Conservation (phyloP, 2,888 invertebrate genomes). For the Boloria selene region DNA sequence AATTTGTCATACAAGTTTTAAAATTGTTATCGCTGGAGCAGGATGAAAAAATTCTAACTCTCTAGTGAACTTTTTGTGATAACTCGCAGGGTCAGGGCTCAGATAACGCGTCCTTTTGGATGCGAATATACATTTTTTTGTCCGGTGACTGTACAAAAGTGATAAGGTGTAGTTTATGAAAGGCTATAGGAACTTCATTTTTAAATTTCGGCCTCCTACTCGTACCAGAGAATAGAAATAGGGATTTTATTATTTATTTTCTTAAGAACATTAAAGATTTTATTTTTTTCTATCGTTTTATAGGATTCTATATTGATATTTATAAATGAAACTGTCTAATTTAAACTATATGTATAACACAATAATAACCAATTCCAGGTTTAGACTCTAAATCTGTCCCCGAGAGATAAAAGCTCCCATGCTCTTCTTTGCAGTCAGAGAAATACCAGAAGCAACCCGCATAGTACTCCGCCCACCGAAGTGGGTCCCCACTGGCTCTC, state of each 20-base stretch:
- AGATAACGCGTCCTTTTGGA: slow-evolving; percentile 45
- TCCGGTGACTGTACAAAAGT: slow-evolving; percentile 37
- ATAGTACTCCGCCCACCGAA: too few species aligned
- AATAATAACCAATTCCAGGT: too few species aligned
- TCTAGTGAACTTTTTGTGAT: slow-evolving; percentile 46
- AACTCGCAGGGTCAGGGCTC: slow-evolving; percentile 48
- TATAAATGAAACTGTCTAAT: too few species aligned
- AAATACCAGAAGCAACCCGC: too few species aligned
- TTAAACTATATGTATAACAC: too few species aligned
- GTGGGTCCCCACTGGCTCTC: too few species aligned
- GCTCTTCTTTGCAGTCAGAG: too few species aligned
- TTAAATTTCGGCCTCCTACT: background rate
- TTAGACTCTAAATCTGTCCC: too few species aligned
- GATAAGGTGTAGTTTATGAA: slow-evolving; percentile 34
- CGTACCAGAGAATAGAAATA: background rate
- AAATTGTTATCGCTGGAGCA: slow-evolving; percentile 42
- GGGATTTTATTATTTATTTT: background rate
- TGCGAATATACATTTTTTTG: slow-evolving; percentile 39
- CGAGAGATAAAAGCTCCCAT: too few species aligned
- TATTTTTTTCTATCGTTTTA: background rate
- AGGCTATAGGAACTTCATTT: slow-evolving; percentile 1
- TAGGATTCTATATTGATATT: background rate
- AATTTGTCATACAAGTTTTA: slow-evolving; percentile 22
- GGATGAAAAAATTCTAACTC: slow-evolving; percentile 37
- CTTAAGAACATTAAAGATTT: background rate